A percentile compares a stretch with the other conserved stretches of the same genome.
Evolutionary conservation across 2,888 invertebrate genomes (phyloP).

Genomic region (Epirrita christyi): DNA sequence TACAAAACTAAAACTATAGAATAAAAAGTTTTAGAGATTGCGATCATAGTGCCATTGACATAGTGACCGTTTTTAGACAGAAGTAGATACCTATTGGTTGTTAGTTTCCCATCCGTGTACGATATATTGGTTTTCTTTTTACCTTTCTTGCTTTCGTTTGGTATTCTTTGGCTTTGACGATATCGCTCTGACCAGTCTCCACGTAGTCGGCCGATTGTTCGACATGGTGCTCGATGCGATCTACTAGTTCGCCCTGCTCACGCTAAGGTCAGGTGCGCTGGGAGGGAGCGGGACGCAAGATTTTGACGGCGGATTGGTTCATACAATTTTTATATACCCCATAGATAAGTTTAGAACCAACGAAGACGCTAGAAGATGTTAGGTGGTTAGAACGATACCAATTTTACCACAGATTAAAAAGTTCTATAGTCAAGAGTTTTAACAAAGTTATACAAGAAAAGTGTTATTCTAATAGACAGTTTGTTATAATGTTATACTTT

Average conservation of each 20-base stretch:
- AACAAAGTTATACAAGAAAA: slow-evolving; percentile 40
- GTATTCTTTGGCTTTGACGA: slow-evolving; percentile 92
- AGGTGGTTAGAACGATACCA: slow-evolving; percentile 49
- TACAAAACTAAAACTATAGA: neutral
- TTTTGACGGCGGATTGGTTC: slow-evolving; percentile 76
- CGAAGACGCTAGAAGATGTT: slow-evolving; percentile 52
- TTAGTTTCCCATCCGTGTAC: slow-evolving; percentile 22
- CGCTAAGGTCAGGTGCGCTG: slow-evolving; percentile 71
- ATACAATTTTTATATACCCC: slow-evolving; percentile 65
- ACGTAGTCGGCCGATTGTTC: slow-evolving; percentile 94
- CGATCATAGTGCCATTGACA: neutral
- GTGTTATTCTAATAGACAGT: slow-evolving; percentile 47
- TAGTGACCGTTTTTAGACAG: neutral
- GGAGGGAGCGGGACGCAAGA: slow-evolving; percentile 67
- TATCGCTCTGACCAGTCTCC: slow-evolving; percentile 91
- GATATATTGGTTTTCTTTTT: slow-evolving; percentile 50
- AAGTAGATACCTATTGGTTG: slow-evolving; percentile 1
- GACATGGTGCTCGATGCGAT: slow-evolving; percentile 97
- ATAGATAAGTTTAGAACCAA: slow-evolving; percentile 59
- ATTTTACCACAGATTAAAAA: slow-evolving; percentile 37
- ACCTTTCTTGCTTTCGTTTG: slow-evolving; percentile 96
- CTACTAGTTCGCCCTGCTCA: slow-evolving; percentile 95
- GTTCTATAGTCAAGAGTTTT: slow-evolving; percentile 42
- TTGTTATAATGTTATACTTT: slow-evolving; percentile 20
- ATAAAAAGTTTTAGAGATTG: neutral